Conservation (phyloP, 2,888 invertebrate species). For the Dusona sp. region DNA sequence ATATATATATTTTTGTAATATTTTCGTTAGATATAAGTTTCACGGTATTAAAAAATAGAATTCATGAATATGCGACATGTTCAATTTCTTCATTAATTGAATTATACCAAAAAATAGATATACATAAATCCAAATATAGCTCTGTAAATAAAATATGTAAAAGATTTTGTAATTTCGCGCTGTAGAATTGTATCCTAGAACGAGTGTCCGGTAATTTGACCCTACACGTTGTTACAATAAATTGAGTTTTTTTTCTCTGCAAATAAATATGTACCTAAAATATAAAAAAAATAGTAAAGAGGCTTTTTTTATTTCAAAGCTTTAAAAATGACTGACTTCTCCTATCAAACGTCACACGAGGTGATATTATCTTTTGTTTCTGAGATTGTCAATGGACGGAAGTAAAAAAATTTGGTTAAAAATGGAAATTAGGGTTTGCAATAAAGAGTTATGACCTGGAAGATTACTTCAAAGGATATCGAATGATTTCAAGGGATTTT, state of each 20-base stretch:
- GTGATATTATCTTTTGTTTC: constrained; percentile 30
- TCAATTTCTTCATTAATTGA: constrained; percentile 5
- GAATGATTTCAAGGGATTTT: constrained; percentile 24
- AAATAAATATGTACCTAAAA: neutral
- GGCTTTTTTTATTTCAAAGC: neutral
- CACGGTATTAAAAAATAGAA: constrained; percentile 14
- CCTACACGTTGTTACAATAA: constrained; percentile 12
- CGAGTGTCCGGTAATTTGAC: neutral
- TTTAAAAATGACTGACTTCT: neutral
- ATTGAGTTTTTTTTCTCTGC: constrained; percentile 10
- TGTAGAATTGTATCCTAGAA: neutral
- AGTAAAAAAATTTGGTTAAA: constrained; percentile 35
- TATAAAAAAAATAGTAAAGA: neutral
- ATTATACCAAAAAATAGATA: constrained; percentile 10
- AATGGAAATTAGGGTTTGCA: constrained; percentile 17
- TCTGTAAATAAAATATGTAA: constrained; percentile 44
- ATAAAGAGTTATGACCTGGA: neutral
- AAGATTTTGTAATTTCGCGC: constrained; percentile 50
- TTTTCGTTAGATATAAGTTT: constrained; percentile 16
- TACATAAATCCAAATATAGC: neutral
- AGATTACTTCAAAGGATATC: constrained; percentile 5
- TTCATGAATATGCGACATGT: neutral
- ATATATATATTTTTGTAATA: constrained; percentile 66
- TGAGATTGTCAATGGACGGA: constrained; percentile 15
- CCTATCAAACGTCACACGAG: neutral